Evolutionary conservation across 2,888 invertebrate species (phyloP), one percentile per base, ranked within the genome.

Genomic region (Lycophotia porphyrea): DNA sequence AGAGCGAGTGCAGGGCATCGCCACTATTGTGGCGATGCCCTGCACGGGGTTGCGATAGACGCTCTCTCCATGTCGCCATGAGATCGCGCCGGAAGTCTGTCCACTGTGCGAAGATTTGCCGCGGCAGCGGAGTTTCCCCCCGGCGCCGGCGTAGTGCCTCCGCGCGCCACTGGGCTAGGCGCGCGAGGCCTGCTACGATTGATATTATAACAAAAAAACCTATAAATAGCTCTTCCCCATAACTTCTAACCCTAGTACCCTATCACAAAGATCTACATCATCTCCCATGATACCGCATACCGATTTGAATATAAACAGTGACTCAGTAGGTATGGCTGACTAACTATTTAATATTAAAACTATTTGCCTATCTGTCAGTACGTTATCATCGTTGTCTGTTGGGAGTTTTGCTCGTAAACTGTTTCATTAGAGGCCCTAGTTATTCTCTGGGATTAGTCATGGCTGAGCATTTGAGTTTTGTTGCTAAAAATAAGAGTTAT

Each of bases 341-440:
- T 58, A 47, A 76, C 82, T 71, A 77, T 77, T 63, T 69, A 72
- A 71, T 68, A 58, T 75, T 69, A 71, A 68, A 86, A 76, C 70
- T 84, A 86, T 79, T 84, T 69, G 77, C 78, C 60, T 42, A 75
- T 79, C 77, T 64, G 71, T 84, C 84, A 74, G 73, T 71, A 15
- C 75, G 73, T 76, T 79, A 81, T 84, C 78, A 39, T 60, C 47
- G 27, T 44, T 42, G 2, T 34, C 24, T 76, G 84, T 68, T 42
- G 70, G 82, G 70, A 81, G 71, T 42, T 74, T 49, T 66, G 36
- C 18, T 73, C 74, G 31, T 80, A 80, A 84, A 83, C 44, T 66
- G 21, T 60, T 58, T 61, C 39, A 52, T 42, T 52, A 34, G 52
- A 78, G 36, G 80, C 52, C 80, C 24, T 55, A 39, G 65, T 49